Conservation (phyloP, 1,140 invertebrate species). For the Zaprionus camerounensis region DNA sequence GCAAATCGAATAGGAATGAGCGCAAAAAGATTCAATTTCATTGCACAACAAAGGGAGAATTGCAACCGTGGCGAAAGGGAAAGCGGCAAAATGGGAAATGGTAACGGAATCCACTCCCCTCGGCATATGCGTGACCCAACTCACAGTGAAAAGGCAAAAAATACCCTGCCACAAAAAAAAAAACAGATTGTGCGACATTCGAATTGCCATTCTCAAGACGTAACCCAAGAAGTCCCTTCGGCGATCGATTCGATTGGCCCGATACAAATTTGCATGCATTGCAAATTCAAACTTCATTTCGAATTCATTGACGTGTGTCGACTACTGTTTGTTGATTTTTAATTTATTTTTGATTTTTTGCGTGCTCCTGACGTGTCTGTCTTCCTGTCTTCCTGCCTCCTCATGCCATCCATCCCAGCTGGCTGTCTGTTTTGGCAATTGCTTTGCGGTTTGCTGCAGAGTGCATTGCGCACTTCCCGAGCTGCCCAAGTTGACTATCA, state of each 20-base stretch:
- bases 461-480: slow-evolving; percentile 52
- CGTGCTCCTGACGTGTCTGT: slow-evolving; percentile 32
- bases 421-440: slow-evolving; percentile 56
- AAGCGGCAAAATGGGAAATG: slow-evolving; percentile 11
- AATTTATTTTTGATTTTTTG: slow-evolving; percentile 80
- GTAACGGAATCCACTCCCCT: slow-evolving; percentile 10
- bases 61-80: slow-evolving; percentile 74
- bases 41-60: slow-evolving; percentile 67
- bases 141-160: slow-evolving; percentile 32
- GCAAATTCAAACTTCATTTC: slow-evolving; percentile 44
- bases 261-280: slow-evolving; percentile 72
- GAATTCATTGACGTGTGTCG: slow-evolving; percentile 75
- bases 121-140: not conserved
- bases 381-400: not conserved
- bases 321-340: slow-evolving; percentile 78
- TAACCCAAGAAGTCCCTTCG: slow-evolving; percentile 17
- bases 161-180: slow-evolving; percentile 32
- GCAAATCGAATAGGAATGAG: slow-evolving; percentile 50
- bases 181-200: slow-evolving; percentile 66
- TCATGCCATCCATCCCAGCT: slow-evolving; percentile 22
- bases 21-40: slow-evolving; percentile 66
- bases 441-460: slow-evolving; percentile 70
- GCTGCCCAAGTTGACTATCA: slow-evolving; percentile 52
- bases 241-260: slow-evolving; percentile 47
- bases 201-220: slow-evolving; percentile 43